Percentiles rank a stretch among this genome's conserved stretches.
Conservation (phyloP, 2,888 invertebrate genomes). For the Yponomeuta evonymella region DNA sequence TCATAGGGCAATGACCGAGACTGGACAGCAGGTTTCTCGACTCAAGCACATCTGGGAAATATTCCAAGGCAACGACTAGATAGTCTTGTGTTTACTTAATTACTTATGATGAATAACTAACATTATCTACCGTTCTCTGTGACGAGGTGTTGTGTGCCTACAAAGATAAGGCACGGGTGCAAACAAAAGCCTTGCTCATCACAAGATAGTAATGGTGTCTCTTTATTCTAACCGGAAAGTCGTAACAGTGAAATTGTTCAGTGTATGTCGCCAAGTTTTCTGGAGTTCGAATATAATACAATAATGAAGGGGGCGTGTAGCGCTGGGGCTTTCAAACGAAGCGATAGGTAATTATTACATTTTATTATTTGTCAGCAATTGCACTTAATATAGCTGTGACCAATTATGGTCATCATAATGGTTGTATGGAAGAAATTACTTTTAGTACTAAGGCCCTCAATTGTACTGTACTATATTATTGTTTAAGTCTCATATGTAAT, state of each 20-base stretch:
- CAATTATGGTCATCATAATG: neutral
- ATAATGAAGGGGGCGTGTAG: constrained; percentile 1
- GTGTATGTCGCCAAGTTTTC: neutral
- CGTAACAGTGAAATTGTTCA: neutral
- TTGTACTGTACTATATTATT: no score
- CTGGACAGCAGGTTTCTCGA: neutral
- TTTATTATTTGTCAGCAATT: neutral
- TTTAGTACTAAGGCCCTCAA: no score
- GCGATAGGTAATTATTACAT: neutral
- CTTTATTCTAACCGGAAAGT: constrained; percentile 1
- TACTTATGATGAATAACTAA: constrained; percentile 8
- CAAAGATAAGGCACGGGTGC: constrained; percentile 1
- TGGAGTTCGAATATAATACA: constrained; percentile 1
- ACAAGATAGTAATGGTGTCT: neutral
- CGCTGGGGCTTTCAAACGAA: neutral
- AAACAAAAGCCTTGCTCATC: constrained; percentile 9
- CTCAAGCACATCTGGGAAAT: constrained; percentile 4
- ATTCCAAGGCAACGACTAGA: constrained; percentile 8
- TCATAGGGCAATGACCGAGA: neutral
- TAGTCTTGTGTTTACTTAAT: constrained; percentile 1
- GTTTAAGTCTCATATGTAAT: no score
- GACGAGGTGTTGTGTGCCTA: constrained; percentile 3
- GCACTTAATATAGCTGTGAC: neutral
- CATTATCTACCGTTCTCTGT: neutral
- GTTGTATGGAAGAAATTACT: no score